Percentiles rank a stretch among this genome's conserved stretches.
These are phyloP conservation scores for Zygaena filipendulae DNA, from an alignment of 2,888 invertebrate species.

Conservation along the genomic window DNA sequence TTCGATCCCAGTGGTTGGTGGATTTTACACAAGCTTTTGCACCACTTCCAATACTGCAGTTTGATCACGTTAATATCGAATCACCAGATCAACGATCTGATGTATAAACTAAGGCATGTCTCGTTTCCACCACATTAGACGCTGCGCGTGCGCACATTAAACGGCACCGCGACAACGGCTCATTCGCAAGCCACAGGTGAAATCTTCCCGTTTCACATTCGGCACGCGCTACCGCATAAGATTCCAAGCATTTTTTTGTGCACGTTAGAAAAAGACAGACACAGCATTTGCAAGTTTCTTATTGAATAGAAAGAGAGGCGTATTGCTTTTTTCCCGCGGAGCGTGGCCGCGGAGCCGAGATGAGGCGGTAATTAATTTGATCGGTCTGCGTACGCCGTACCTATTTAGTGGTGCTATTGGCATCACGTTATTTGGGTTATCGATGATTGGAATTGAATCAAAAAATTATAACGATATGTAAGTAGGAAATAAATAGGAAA, in stretches of 20 bases:
- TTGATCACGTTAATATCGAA: too few species aligned
- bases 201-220: constrained; percentile 54
- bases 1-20: too few species aligned
- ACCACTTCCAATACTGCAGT: too few species aligned
- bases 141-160: constrained; percentile 26
- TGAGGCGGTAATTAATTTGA: constrained; percentile 65
- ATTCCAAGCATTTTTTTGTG: constrained; percentile 43
- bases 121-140: too few species aligned
- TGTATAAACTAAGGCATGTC: too few species aligned
- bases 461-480: too few species aligned
- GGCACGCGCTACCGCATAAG: constrained; percentile 52
- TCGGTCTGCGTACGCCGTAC: constrained; percentile 39
- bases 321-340: constrained; percentile 34
- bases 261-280: constrained; percentile 17
- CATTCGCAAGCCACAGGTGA: constrained; percentile 53
- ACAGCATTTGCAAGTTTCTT: constrained; percentile 19
- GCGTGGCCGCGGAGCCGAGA: constrained; percentile 42
- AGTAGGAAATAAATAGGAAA: too few species aligned
- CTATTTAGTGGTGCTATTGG: constrained; percentile 25
- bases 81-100: too few species aligned
- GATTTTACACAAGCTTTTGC: too few species aligned
- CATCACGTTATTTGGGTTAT: constrained; percentile 23
- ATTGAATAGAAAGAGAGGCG: constrained; percentile 25
- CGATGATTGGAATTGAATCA: too few species aligned
- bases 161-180: constrained; percentile 29